phyloP scores from a whole-genome alignment of 2,888 invertebrate genomes.

The Hirtodrosophila duncani region DNA sequence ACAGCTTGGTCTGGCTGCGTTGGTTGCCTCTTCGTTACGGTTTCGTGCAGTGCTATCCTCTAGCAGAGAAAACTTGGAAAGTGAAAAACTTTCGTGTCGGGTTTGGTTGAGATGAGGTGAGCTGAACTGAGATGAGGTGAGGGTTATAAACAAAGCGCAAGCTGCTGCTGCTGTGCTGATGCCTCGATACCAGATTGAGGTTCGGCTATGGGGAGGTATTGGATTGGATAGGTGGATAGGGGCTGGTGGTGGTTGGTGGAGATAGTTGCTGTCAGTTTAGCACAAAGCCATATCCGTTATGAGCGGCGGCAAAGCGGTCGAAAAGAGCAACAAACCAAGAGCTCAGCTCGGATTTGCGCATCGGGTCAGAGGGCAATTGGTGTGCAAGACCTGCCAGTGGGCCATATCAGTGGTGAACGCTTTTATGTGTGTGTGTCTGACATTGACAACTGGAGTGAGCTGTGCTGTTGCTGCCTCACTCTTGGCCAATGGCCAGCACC shows the following conservation, averaged over 20 bases:
- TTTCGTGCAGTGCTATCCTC: constrained; percentile 7
- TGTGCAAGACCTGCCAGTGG: constrained; percentile 12
- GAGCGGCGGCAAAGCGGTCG: constrained; percentile 18
- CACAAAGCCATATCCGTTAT: constrained; percentile 58
- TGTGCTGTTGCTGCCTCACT: too few species aligned
- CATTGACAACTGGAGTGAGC: too few species aligned
- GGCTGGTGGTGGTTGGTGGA: constrained; percentile 16
- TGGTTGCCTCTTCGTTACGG: not conserved
- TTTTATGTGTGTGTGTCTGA: too few species aligned
- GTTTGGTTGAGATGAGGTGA: too few species aligned
- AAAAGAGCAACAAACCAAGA: constrained; percentile 49
- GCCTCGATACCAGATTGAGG: not conserved
- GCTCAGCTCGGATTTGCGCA: constrained; percentile 66
- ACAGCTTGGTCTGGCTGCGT: not conserved
- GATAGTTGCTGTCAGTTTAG: constrained; percentile 57
- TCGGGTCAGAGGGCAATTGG: constrained; percentile 63
- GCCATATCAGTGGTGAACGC: too few species aligned
- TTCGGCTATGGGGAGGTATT: not conserved
- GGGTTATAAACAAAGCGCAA: too few species aligned
- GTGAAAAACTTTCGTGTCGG: constrained; percentile 31
- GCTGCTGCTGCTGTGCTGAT: constrained; percentile 10
- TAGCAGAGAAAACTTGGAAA: constrained; percentile 32
- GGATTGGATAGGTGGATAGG: constrained; percentile 3
- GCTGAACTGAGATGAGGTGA: too few species aligned
- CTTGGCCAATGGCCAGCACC: constrained; percentile 24